Conservation (phyloP, 2,797 vertebrate genomes). For the Microctenopoma lineatum region DNA sequence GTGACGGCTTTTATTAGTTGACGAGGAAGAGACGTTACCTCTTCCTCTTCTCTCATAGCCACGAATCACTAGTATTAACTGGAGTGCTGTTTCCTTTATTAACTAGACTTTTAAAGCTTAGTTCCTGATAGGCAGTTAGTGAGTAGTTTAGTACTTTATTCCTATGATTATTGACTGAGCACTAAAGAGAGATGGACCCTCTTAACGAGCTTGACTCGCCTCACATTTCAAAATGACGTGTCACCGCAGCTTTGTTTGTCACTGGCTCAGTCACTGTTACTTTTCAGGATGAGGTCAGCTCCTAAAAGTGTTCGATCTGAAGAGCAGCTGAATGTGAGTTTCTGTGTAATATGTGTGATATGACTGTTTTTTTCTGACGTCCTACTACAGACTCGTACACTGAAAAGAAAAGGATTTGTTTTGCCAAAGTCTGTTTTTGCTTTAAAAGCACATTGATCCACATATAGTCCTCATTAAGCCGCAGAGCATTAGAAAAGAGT, state of each 20-base stretch:
- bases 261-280: slow-evolving; percentile 12
- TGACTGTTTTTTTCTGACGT: slow-evolving; percentile 2
- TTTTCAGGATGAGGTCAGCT: neutral
- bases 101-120: slow-evolving; percentile 59
- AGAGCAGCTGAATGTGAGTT: neutral
- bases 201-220: slow-evolving; percentile 6
- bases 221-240: slow-evolving; percentile 13
- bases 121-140: slow-evolving; percentile 66
- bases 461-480: slow-evolving; percentile 3
- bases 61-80: slow-evolving; percentile 60
- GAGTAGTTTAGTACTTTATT: slow-evolving; percentile 68
- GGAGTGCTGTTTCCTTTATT: slow-evolving; percentile 55
- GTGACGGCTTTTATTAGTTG: slow-evolving; percentile 4
- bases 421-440: slow-evolving; percentile 60
- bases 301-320: neutral
- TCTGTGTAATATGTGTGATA: neutral
- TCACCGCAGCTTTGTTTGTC: slow-evolving; percentile 4
- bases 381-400: slow-evolving; percentile 2
- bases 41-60: slow-evolving; percentile 51
- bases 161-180: slow-evolving; percentile 52
- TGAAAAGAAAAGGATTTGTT: slow-evolving; percentile 22
- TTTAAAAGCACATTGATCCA: slow-evolving; percentile 37
- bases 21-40: neutral
- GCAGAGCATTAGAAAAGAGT: neutral
- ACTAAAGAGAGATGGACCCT: slow-evolving; percentile 49